Base-by-base conservation (phyloP, 2,888 invertebrate species). In the Cryptus viduatorius region DNA sequence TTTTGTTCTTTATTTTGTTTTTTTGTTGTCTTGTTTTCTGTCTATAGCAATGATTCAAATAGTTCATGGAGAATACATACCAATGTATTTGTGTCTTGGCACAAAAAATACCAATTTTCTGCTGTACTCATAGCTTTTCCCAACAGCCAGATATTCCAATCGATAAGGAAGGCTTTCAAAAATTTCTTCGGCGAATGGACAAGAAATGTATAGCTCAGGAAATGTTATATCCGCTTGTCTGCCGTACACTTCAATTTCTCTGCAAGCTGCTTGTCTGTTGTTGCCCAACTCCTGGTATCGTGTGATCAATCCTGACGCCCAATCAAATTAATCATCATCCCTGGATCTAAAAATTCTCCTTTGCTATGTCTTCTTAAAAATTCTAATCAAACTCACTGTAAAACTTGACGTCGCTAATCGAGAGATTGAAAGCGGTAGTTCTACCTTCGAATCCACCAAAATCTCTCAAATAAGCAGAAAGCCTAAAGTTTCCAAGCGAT, bases 361-460 rank as follows among this genome's bases (percentile, higher is more conserved):
- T 24, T 4, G 3, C 24, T 12, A 19, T 8, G 56, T 12, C 14
- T 14, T 16, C 24, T 68, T 46, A 3, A 3, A 14, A 29, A 14
- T 4, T 29, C 16, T 3, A 1, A 7, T 46, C 10, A 50, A 56
- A 86, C 90, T 90, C 86, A 93, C 93, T 90, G 44, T 85, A 79
- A 85, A 93, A 91, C 82, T 88, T 89, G 12, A 89, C 64, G 68
- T 92, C 86, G 50, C 84, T 87, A 59, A 93, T 77, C 4, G 92
- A 90, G 42, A 93, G 88, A 87, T 93, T 93, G 42, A 93, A 93
- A 5, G 93, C 92, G 8, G 92, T 92, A 3, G 87, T 19, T 86
- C 86, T 90, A 19, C 64, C 79, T 1, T 80, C 72, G 5, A 69
- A 75, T 42, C 71, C 82, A 4, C 86, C 79, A 50, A 88, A 86